These are phyloP conservation scores for Neoniphon sammara DNA, from an alignment of 2,797 vertebrate species.

Conservation along the genomic window DNA sequence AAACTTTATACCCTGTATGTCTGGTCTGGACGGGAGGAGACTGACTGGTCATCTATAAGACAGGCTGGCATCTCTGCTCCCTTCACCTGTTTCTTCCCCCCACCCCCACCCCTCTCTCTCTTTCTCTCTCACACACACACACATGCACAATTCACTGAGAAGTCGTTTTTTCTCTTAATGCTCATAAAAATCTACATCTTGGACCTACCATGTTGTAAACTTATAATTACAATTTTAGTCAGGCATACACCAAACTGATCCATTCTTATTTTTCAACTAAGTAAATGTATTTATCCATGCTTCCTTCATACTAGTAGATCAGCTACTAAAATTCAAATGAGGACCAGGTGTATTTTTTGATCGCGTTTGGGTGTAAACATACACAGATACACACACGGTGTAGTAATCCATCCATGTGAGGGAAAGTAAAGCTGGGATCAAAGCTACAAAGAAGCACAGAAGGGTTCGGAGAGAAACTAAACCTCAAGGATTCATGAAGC, in stretches of 20 bases:
- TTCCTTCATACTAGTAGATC: background rate
- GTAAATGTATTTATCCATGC: background rate
- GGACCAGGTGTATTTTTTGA: conserved; percentile 7
- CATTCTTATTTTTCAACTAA: too few species aligned
- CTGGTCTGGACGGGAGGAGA: conserved; percentile 44
- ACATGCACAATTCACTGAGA: background rate
- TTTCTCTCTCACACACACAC: conserved; percentile 1
- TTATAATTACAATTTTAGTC: background rate
- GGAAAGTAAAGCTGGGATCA: conserved; percentile 44
- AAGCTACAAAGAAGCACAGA: conserved; percentile 38
- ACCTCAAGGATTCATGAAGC: conserved; percentile 43
- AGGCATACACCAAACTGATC: too few species aligned
- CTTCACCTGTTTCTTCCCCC: conserved; percentile 60
- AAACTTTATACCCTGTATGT: conserved; percentile 69
- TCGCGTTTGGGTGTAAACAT: conserved; percentile 37
- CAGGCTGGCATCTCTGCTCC: conserved; percentile 36
- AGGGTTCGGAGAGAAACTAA: conserved; percentile 39
- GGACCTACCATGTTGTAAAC: background rate
- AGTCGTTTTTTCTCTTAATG: background rate
- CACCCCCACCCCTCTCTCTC: background rate
- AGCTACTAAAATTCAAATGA: conserved; percentile 17
- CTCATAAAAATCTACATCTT: background rate
- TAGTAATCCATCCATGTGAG: conserved; percentile 33
- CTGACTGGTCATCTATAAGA: conserved; percentile 58
- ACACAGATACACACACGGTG: conserved; percentile 27